Conservation (phyloP, 2,113 vertebrate genomes). For the Cairina moschata region DNA sequence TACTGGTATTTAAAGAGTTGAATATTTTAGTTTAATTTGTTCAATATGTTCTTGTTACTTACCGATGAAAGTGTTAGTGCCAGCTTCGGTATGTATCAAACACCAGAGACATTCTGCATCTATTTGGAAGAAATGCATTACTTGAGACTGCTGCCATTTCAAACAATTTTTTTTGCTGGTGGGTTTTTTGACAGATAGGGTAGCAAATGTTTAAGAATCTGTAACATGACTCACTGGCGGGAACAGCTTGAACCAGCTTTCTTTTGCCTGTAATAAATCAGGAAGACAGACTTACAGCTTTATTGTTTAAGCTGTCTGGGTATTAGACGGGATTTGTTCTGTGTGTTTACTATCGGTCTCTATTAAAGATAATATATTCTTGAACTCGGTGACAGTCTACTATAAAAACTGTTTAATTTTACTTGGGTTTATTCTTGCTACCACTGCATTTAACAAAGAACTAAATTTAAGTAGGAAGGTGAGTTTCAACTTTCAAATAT, state of each 20-base stretch:
- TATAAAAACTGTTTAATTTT: neutral
- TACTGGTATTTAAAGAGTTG: slow-evolving; percentile 4
- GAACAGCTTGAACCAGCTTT: slow-evolving; percentile 39
- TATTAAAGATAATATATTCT: neutral
- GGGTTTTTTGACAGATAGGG: slow-evolving; percentile 24
- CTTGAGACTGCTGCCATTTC: slow-evolving; percentile 36
- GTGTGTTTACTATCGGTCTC: slow-evolving; percentile 21
- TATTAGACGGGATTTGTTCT: slow-evolving; percentile 22
- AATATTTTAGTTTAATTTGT: neutral
- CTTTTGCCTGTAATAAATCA: slow-evolving; percentile 26
- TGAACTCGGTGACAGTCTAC: neutral
- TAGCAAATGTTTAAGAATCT: slow-evolving; percentile 57
- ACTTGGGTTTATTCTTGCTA: slow-evolving; percentile 15
- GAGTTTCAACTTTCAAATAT: neutral
- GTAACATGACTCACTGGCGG: slow-evolving; percentile 50
- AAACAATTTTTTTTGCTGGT: slow-evolving; percentile 41
- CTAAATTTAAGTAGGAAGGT: neutral
- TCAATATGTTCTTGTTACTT: slow-evolving; percentile 13
- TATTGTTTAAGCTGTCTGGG: neutral
- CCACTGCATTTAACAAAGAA: neutral
- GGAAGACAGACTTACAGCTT: neutral
- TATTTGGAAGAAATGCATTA: slow-evolving; percentile 3
- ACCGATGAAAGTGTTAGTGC: neutral
- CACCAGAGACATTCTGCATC: neutral
- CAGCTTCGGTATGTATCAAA: slow-evolving; percentile 28